Conservation (phyloP, 2,888 invertebrate genomes). For the Polymixis flavicincta region DNA sequence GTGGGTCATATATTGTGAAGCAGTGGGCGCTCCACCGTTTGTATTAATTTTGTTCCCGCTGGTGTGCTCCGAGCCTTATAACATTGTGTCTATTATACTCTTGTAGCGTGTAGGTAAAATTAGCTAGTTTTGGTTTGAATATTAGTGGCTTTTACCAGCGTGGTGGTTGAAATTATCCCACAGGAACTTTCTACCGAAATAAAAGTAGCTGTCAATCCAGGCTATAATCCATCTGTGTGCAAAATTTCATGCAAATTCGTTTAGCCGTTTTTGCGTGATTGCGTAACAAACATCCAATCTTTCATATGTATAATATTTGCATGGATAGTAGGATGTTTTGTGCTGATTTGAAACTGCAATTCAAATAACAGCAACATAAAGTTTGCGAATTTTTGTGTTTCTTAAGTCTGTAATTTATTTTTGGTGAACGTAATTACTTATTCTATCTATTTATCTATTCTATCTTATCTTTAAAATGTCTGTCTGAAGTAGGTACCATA, state of each 20-base stretch:
- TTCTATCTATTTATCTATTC: no score
- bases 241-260: no score
- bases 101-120: background rate
- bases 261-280: no score
- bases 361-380: background rate
- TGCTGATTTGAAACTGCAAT: background rate
- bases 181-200: no score
- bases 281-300: no score
- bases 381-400: background rate
- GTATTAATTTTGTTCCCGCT: slow-evolving; percentile 17
- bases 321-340: background rate
- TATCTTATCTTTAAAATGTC: no score
- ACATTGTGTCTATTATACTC: background rate
- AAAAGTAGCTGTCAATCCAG: no score
- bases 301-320: no score
- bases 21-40: slow-evolving; percentile 21
- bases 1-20: slow-evolving; percentile 8
- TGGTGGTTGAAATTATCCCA: no score
- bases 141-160: background rate
- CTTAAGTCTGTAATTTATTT: background rate
- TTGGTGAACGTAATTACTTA: background rate
- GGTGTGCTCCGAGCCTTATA: slow-evolving; percentile 19
- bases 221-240: no score
- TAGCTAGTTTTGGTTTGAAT: slow-evolving; percentile 4
- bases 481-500: no score